phyloP scores from a whole-genome alignment of 2,113 vertebrate genomes.

The Osmerus eperlanus region DNA sequence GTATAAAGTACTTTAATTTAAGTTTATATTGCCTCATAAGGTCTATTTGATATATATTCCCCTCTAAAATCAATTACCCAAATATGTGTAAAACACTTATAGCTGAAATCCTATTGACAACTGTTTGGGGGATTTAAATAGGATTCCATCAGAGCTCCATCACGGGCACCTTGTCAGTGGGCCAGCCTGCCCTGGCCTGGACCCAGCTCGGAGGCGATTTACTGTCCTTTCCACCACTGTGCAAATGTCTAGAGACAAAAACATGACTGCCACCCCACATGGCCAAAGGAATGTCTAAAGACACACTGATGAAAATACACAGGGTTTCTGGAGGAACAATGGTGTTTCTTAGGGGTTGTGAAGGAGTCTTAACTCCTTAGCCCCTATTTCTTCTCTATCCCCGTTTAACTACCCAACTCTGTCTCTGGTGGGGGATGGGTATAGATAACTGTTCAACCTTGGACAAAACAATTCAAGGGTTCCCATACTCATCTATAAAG shows the following conservation, averaged over 20 bases:
- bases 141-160: background rate
- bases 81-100: too few species aligned
- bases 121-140: too few species aligned
- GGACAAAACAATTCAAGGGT: background rate
- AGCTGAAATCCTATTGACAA: too few species aligned
- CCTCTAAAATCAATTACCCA: too few species aligned
- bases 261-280: background rate
- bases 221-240: background rate
- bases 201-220: background rate
- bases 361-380: background rate
- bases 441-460: background rate
- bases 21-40: too few species aligned
- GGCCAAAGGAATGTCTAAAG: constrained; percentile 15
- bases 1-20: constrained; percentile 5
- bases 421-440: background rate
- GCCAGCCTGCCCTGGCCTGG: too few species aligned
- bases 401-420: background rate
- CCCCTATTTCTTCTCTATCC: background rate
- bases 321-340: constrained; percentile 20
- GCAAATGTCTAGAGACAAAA: background rate
- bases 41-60: too few species aligned
- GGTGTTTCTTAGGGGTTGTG: constrained; percentile 7
- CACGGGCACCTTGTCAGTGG: background rate
- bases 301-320: constrained; percentile 8
- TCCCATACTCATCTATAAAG: background rate